A percentile compares a stretch with the other conserved stretches of the same genome.
These are phyloP conservation scores for Nineta flava DNA, from an alignment of 2,888 invertebrate species.

Conservation along the genomic window DNA sequence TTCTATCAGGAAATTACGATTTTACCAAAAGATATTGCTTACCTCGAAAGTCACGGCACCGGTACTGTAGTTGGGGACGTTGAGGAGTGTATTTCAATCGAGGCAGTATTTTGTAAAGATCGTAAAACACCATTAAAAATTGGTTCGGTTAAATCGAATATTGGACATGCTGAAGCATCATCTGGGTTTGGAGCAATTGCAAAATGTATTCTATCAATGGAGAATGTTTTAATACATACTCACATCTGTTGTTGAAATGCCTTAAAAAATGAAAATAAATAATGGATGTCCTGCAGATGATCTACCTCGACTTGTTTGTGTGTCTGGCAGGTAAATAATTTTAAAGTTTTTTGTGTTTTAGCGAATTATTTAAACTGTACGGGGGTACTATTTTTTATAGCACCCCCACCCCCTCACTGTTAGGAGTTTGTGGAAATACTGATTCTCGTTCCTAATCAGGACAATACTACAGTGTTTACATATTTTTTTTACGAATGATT, in stretches of 20 bases:
- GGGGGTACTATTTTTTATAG: too few species aligned
- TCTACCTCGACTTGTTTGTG: slow-evolving; percentile 54
- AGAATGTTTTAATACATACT: slow-evolving; percentile 61
- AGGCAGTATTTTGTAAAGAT: slow-evolving; percentile 58
- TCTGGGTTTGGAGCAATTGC: slow-evolving; percentile 69
- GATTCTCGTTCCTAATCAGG: too few species aligned
- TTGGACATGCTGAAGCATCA: slow-evolving; percentile 83
- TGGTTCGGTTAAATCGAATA: slow-evolving; percentile 86
- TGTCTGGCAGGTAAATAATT: slow-evolving; percentile 43
- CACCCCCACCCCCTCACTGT: too few species aligned
- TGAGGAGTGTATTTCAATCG: too few species aligned
- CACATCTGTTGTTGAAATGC: slow-evolving; percentile 50
- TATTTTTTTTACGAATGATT: too few species aligned
- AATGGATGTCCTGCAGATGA: slow-evolving; percentile 43
- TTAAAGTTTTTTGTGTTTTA: not conserved
- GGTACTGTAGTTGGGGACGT: too few species aligned
- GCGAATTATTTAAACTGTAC: too few species aligned
- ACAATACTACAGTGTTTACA: too few species aligned
- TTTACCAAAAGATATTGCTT: slow-evolving; percentile 51
- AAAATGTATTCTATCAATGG: slow-evolving; percentile 58
- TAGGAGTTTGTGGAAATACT: too few species aligned
- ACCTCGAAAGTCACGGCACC: slow-evolving; percentile 77
- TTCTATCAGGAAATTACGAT: slow-evolving; percentile 55
- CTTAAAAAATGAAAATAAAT: slow-evolving; percentile 41
- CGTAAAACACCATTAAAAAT: slow-evolving; percentile 64